Conservation (phyloP, 2,888 invertebrate species). For the Nemoura dubitans region DNA sequence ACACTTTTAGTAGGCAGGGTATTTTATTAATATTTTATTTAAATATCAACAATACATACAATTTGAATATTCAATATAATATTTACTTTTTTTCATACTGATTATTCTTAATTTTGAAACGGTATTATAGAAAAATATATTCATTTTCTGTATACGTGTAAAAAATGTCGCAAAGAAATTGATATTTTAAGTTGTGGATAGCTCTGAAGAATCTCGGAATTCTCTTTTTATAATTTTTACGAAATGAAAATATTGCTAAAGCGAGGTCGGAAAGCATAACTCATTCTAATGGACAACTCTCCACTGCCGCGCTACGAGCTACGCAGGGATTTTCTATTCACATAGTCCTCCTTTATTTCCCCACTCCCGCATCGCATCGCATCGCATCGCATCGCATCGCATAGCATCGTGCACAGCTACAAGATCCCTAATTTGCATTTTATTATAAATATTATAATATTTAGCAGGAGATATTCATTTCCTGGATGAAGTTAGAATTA, state of each 20-base stretch:
- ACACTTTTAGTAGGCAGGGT: neutral
- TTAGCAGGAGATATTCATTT: conserved; percentile 3
- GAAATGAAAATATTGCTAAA: conserved; percentile 41
- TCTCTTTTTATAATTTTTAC: conserved; percentile 18
- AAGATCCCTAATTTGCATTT: conserved; percentile 21
- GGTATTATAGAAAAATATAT: neutral
- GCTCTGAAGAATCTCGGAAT: neutral
- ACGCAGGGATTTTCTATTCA: conserved; percentile 4
- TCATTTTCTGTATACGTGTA: neutral
- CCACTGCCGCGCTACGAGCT: neutral
- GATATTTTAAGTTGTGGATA: neutral
- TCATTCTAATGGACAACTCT: conserved; percentile 27
- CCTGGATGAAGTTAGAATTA: neutral
- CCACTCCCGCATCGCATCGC: neutral
- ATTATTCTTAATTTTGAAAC: no score
- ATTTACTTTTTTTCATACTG: no score
- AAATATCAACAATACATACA: no score
- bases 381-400: neutral
- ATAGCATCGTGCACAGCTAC: neutral
- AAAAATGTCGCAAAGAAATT: neutral
- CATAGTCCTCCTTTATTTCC: conserved; percentile 19
- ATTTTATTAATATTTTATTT: neutral
- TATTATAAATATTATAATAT: conserved; percentile 29
- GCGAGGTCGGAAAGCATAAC: conserved; percentile 35
- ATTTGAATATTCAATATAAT: no score